phyloP scores from a whole-genome alignment of 2,888 invertebrate species.

The Rhopalosiphum nymphaeae region DNA sequence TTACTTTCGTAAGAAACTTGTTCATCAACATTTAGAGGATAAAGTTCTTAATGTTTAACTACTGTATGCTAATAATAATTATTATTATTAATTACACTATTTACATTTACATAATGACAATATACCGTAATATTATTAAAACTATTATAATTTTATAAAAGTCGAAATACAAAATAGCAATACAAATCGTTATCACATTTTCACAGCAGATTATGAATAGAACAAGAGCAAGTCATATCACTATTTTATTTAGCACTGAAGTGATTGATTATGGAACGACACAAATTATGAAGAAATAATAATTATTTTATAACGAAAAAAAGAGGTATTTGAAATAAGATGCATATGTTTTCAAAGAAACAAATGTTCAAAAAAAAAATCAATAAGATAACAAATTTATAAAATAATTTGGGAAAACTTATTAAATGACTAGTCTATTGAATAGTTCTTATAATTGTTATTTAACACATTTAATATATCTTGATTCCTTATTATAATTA shows the following conservation, averaged over 20 bases:
- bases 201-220: constrained; percentile 52
- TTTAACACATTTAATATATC: not conserved
- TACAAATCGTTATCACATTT: constrained; percentile 58
- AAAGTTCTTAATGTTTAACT: not conserved
- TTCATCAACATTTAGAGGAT: not conserved
- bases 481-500: not conserved
- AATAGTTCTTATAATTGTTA: constrained; percentile 18
- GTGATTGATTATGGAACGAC: not conserved
- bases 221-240: constrained; percentile 39
- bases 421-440: constrained; percentile 53
- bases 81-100: constrained; percentile 36
- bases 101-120: constrained; percentile 11
- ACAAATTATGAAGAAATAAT: not conserved
- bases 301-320: not conserved
- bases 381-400: not conserved
- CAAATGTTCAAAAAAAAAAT: not conserved
- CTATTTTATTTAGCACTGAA: not conserved
- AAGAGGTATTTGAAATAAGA: not conserved
- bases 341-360: not conserved
- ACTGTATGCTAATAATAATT: constrained; percentile 27
- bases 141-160: constrained; percentile 50
- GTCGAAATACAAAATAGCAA: constrained; percentile 56
- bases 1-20: not conserved
- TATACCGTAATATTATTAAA: constrained; percentile 29
- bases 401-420: not conserved